Conservation (phyloP, 1,140 invertebrate species). For the Bemisia tabaci region DNA sequence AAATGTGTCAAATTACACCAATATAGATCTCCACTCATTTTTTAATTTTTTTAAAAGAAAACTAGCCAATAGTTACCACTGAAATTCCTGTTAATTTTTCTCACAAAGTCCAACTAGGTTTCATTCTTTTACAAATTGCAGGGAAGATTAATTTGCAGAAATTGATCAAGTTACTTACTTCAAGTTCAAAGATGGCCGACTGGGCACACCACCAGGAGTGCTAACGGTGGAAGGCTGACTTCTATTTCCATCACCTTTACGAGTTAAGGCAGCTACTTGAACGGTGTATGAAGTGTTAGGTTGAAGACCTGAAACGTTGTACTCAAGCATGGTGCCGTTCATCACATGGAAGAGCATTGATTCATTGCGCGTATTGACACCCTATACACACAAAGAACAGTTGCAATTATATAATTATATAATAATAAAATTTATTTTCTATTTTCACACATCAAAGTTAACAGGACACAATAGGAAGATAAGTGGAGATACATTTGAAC, state of each 20-base stretch:
- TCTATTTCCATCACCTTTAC: conserved; percentile 86
- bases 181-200: conserved; percentile 65
- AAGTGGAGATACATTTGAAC: too few relatives aligned
- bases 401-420: conserved; percentile 3
- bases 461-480: too few relatives aligned
- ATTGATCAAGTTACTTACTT: conserved; percentile 53
- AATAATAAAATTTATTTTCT: too few relatives aligned
- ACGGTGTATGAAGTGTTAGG: conserved; percentile 87
- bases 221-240: conserved; percentile 66
- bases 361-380: conserved; percentile 64
- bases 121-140: too few relatives aligned
- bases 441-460: background rate
- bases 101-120: too few relatives aligned
- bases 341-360: conserved; percentile 71
- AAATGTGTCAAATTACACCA: too few relatives aligned
- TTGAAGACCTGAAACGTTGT: conserved; percentile 75
- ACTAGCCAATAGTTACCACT: too few relatives aligned
- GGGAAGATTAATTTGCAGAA: too few relatives aligned
- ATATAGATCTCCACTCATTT: too few relatives aligned
- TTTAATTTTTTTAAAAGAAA: too few relatives aligned
- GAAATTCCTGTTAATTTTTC: too few relatives aligned
- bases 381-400: conserved; percentile 39
- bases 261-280: conserved; percentile 82
- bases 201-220: conserved; percentile 87
- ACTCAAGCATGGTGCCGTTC: conserved; percentile 57